Percentiles rank a stretch among this genome's conserved stretches.
Conservation (phyloP, 2,888 invertebrate genomes). For the Andrena haemorrhoa region DNA sequence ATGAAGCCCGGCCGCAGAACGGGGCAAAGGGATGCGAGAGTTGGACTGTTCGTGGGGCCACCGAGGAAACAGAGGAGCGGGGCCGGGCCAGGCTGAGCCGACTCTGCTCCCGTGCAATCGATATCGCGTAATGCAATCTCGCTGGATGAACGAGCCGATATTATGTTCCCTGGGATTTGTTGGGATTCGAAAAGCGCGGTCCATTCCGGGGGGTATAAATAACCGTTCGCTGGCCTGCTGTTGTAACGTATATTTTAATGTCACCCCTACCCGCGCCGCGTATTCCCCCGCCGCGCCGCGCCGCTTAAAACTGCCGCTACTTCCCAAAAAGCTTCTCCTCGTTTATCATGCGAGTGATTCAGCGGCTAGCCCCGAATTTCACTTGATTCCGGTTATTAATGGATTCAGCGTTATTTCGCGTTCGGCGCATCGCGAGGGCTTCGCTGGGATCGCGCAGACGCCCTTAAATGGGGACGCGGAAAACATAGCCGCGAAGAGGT, state of each 20-base stretch:
- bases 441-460: too few species aligned
- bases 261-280: conserved; percentile 22
- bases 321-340: conserved; percentile 51
- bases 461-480: too few species aligned
- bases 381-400: conserved; percentile 58
- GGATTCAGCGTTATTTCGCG: conserved; percentile 29
- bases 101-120: conserved; percentile 66
- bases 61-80: conserved; percentile 15
- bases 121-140: conserved; percentile 77
- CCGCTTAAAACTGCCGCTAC: conserved; percentile 42
- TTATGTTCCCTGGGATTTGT: conserved; percentile 54
- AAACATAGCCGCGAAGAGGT: too few species aligned
- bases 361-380: conserved; percentile 46
- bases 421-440: background rate
- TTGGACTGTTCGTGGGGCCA: conserved; percentile 33
- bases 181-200: conserved; percentile 33
- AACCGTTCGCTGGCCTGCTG: conserved; percentile 25
- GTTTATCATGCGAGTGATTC: conserved; percentile 57
- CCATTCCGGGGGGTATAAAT: conserved; percentile 36
- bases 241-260: conserved; percentile 50
- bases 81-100: too few species aligned
- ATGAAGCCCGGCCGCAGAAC: conserved; percentile 73
- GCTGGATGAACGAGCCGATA: conserved; percentile 57
- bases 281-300: conserved; percentile 23
- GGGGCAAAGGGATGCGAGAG: conserved; percentile 31